phyloP scores from a whole-genome alignment of 2,797 vertebrate species.

The Clarias pachynema region DNA sequence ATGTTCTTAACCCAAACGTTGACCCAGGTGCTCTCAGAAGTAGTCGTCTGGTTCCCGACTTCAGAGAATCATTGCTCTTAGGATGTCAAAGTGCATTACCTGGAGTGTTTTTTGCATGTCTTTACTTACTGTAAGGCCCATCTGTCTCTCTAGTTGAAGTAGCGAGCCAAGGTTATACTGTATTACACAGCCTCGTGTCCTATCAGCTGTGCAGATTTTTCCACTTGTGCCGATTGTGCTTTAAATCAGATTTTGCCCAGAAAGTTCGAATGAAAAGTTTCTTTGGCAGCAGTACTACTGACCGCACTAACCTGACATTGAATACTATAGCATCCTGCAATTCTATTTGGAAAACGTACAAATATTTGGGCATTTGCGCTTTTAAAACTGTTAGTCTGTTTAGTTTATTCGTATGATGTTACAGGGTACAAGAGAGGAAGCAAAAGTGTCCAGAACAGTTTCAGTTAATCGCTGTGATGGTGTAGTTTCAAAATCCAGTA shows the following conservation, averaged over 20 bases:
- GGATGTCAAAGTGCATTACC: slow-evolving; percentile 29
- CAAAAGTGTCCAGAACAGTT: slow-evolving; percentile 22
- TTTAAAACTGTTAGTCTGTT: slow-evolving; percentile 7
- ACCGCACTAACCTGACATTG: slow-evolving; percentile 12
- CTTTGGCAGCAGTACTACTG: slow-evolving; percentile 29
- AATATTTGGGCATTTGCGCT: not conserved
- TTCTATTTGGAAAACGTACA: slow-evolving; percentile 31
- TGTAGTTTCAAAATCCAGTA: slow-evolving; percentile 4
- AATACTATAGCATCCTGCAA: slow-evolving; percentile 26
- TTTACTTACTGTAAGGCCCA: slow-evolving; percentile 20
- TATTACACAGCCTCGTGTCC: slow-evolving; percentile 34
- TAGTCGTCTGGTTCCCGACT: slow-evolving; percentile 23
- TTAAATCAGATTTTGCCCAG: slow-evolving; percentile 34
- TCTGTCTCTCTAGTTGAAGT: slow-evolving; percentile 37
- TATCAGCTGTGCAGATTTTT: slow-evolving; percentile 53
- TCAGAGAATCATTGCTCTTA: slow-evolving; percentile 28
- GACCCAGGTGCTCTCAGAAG: slow-evolving; percentile 35
- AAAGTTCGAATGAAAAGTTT: slow-evolving; percentile 31
- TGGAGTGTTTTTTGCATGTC: slow-evolving; percentile 33
- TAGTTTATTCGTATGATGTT: slow-evolving; percentile 8
- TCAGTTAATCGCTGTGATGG: slow-evolving; percentile 30
- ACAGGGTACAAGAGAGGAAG: not conserved
- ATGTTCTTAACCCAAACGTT: slow-evolving; percentile 43
- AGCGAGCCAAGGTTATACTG: slow-evolving; percentile 21
- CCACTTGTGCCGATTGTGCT: slow-evolving; percentile 38